These are phyloP conservation scores for Cecidostiba fungosa DNA, from an alignment of 2,888 invertebrate genomes.

Conservation along the genomic window DNA sequence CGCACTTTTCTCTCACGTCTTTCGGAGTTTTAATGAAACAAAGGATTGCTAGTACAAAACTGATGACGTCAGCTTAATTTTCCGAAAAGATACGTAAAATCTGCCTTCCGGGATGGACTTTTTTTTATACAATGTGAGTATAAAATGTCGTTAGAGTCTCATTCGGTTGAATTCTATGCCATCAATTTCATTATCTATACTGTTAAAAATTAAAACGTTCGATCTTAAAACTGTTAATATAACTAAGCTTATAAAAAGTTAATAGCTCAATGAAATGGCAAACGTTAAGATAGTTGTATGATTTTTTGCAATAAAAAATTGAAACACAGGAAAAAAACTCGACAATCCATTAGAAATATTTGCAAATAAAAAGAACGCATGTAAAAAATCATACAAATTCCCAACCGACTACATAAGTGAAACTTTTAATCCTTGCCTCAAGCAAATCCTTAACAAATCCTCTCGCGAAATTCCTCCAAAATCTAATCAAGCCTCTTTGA, in stretches of 20 bases:
- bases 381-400: constrained; percentile 31
- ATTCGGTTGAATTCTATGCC: not conserved
- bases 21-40: constrained; percentile 29
- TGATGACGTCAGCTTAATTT: constrained; percentile 1
- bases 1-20: constrained; percentile 7
- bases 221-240: constrained; percentile 12
- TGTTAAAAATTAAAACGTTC: not conserved
- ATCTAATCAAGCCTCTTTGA: constrained; percentile 49
- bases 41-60: constrained; percentile 17
- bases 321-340: too few relatives aligned
- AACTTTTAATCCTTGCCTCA: not conserved
- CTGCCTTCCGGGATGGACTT: constrained; percentile 2
- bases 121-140: not conserved
- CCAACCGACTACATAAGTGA: not conserved
- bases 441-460: constrained; percentile 40
- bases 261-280: not conserved
- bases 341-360: too few relatives aligned
- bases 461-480: constrained; percentile 23
- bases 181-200: too few relatives aligned
- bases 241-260: not conserved
- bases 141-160: constrained; percentile 24
- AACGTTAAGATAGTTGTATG: constrained; percentile 1
- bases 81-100: constrained; percentile 11
- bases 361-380: not conserved
- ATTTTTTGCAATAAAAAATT: not conserved